Evolutionary conservation across 1,140 invertebrate species (phyloP), one percentile per base, ranked within the genome.

Genomic region (Ylistrum balloti): DNA sequence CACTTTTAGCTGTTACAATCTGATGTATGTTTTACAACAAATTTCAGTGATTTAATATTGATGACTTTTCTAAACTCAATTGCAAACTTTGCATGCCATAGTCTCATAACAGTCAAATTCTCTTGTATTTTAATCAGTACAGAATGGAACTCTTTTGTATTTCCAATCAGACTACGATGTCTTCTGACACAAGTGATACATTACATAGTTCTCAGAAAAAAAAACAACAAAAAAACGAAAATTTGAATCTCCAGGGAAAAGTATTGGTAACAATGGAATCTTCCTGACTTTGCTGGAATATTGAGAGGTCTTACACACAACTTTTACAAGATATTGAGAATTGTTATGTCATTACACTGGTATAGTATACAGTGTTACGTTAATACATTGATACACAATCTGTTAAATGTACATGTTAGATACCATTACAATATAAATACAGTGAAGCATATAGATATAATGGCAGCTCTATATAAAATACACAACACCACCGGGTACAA

Each of bases 21-120:
- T 74, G 17, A 28, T 28, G 5, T 28, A 74, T 74, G n/a, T 28
- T 74, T 74, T 17, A n/a, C 56, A 5, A 28, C 22, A 1, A 74
- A 28, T 74, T 74, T n/a, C n/a, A 74, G 56, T 74, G 56, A 74
- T 74, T 74, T 74, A 74, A 74, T 74, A 74, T 74, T 74, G 56
- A 74, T 74, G 56, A 28, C 56, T 74, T 74, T 74, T 74, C 56
- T 74, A 28, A 74, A 74, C 56, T 74, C 11, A 74, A 74, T 74
- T 28, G 22, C 56, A n/a, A 74, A 74, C 56, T 28, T n/a, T 74
- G 56, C 56, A 74, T 74, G 56, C 28, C 56, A 74, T 0, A 28
- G 56, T 74, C 56, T 74, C 56, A 11, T 74, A 74, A 74, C 0
- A 74, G 56, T 74, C 56, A 74, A 74, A 74, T 28, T 74, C 56